Evolutionary conservation across 2,113 vertebrate species (phyloP), one percentile per base, ranked within the genome.

Genomic region (Calidris pygmaea): DNA sequence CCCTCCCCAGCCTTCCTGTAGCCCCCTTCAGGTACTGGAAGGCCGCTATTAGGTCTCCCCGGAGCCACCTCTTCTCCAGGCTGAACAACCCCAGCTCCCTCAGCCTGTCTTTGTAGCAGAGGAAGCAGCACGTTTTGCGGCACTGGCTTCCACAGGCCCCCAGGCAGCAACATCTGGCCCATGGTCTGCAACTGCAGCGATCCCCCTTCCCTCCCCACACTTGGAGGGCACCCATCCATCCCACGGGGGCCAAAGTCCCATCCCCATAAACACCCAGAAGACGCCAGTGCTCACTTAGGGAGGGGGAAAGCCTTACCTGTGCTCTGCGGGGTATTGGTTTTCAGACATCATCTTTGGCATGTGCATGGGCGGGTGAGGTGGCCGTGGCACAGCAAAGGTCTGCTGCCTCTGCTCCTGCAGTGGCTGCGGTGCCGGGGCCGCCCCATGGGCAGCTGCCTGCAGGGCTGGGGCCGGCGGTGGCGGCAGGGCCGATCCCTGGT

Each of bases 311-410:
- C 65, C 98, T 98, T 63, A 99, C 99, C 99, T 99, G 98, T 99
- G 99, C 97, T 99, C 99, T 73, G 98, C 39, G 7, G 96, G 97
- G 97, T 99, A 99, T 95, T 96, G 98, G 98, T 97, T 98, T 87
- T 98, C 98, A 88, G 99, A 98, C 97, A 99, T 98, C 98, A 97
- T 98, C 98, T 98, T 98, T 98, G 98, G 98, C 98, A 98, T 98
- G 96, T 98, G 98, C 37, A 98, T 74, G 93, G 98, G 95, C 4
- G 96, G 98, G 92, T 98, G 96, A 53, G 99, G 99, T 0, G 98
- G 98, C 63, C 98, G 98, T 32, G 99, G 99, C 86, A 99, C 97
- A 1, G 97, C 98, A 15, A 99, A 99, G 48, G 99, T 98, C 43
- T 98, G 99, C 93, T 98, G 98, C 71, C 97, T 96, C 87, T 96